Evolutionary conservation across 2,888 invertebrate genomes (phyloP).

Genomic region (Cyaniris semiargus): DNA sequence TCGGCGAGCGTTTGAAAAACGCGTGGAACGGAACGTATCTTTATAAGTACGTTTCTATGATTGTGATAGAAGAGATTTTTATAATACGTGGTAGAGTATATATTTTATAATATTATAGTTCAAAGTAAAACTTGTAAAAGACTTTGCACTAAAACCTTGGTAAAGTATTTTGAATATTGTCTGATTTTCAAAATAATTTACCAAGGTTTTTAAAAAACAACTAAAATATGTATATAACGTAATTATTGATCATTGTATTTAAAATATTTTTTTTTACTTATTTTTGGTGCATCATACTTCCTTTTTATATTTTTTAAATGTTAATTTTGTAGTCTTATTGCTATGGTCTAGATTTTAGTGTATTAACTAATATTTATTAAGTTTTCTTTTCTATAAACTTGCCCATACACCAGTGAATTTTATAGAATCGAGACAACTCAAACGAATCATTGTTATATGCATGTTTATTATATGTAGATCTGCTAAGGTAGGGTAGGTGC

Average conservation of each 20-base stretch:
- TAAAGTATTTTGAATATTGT: background rate
- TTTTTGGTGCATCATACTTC: background rate
- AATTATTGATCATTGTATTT: background rate
- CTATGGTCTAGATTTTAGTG: background rate
- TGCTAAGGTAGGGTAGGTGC: slow-evolving; percentile 27
- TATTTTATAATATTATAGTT: background rate
- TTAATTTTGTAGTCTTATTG: background rate
- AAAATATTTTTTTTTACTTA: background rate
- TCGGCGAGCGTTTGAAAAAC: background rate
- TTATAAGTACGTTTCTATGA: background rate
- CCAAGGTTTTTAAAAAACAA: background rate
- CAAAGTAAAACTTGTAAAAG: background rate
- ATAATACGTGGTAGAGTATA: slow-evolving; percentile 6
- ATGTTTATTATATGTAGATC: slow-evolving; percentile 17
- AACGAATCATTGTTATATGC: background rate
- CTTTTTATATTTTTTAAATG: background rate
- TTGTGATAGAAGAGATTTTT: slow-evolving; percentile 22
- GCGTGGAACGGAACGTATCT: background rate
- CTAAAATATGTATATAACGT: background rate
- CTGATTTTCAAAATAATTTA: background rate
- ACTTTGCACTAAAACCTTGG: background rate
- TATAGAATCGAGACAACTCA: background rate
- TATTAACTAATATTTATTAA: background rate
- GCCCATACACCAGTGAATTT: slow-evolving; percentile 5
- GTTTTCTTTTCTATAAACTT: background rate